A percentile compares a stretch with the other conserved stretches of the same genome.
These are phyloP conservation scores for Paratilapia polleni DNA, from an alignment of 2,113 vertebrate genomes.

Conservation along the genomic window DNA sequence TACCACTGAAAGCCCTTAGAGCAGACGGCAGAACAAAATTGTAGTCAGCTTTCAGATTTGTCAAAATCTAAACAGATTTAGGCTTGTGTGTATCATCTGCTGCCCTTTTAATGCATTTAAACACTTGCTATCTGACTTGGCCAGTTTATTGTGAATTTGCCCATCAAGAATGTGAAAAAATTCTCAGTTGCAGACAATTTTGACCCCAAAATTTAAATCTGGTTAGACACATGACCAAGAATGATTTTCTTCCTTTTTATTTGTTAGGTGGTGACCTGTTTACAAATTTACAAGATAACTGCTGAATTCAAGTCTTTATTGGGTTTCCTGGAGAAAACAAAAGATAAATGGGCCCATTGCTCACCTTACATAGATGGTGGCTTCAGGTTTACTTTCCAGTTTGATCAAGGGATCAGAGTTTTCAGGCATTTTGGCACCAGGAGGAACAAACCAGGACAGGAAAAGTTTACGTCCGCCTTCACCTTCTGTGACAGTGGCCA, in stretches of 20 bases:
- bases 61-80: neutral
- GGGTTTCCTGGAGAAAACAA: neutral
- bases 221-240: neutral
- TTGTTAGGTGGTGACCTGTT: neutral
- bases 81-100: neutral
- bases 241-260: neutral
- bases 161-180: neutral
- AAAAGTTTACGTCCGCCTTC: fast-evolving
- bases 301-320: neutral
- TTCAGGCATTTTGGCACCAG: fast-evolving
- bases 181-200: neutral
- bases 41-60: neutral
- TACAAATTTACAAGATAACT: neutral
- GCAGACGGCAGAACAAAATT: neutral
- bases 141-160: neutral
- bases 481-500: conserved; percentile 15
- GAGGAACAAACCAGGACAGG: conserved; percentile 48
- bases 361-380: conserved; percentile 41
- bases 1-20: conserved; percentile 25
- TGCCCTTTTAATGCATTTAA: neutral
- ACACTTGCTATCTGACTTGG: neutral
- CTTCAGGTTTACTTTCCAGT: neutral
- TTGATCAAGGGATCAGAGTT: neutral
- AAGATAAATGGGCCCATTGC: neutral
- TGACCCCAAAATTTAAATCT: neutral